Evolutionary conservation across 2,797 vertebrate species (phyloP), one percentile per base, ranked within the genome.

Genomic region (Microtus agrestis): DNA sequence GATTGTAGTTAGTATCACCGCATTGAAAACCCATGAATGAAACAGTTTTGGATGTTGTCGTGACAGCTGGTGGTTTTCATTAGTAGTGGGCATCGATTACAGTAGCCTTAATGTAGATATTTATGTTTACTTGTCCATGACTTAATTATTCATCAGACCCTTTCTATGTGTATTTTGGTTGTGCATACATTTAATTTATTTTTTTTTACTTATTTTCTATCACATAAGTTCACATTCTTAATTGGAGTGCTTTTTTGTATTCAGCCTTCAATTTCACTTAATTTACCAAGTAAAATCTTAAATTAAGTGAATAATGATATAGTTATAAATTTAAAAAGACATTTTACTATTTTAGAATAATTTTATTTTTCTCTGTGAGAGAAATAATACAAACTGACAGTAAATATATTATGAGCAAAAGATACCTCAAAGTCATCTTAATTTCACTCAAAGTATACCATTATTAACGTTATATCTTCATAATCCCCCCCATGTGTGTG

Each of bases 11-110:
- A 69, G 10, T 9, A 71, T 10, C 15, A 51, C 19, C 76, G 34
- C 76, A 91, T 94, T 91, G 87, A 95, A 88, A 88, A 82, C 67
- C 54, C 31, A n/a, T 94, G 87, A 88, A 14, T 80, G 21, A 91
- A 87, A 13, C 0, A 80, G 79, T 81, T 74, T 13, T 9, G 69
- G 34, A 81, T 65, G 80, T 67, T 92, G 91, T 74, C 14, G 0
- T 87, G 69, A 54, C 69, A 54, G 34, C 8, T 46, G 69, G 5
- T 86, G 3, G n/a, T 87, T 92, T 88, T 74, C 48, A 29, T 80
- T 89, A 87, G 37, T 90, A 14, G 27, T 46, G 34, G 59, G 37
- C 59, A 59, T 31, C 59, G 37, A 61, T 73, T 79, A 54, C 61
- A 88, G 51, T 2, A 56, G 31, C 86, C 37, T 25, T 86, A 48